phyloP scores from a whole-genome alignment of 1,140 invertebrate genomes.

The Papilio aristodemus region DNA sequence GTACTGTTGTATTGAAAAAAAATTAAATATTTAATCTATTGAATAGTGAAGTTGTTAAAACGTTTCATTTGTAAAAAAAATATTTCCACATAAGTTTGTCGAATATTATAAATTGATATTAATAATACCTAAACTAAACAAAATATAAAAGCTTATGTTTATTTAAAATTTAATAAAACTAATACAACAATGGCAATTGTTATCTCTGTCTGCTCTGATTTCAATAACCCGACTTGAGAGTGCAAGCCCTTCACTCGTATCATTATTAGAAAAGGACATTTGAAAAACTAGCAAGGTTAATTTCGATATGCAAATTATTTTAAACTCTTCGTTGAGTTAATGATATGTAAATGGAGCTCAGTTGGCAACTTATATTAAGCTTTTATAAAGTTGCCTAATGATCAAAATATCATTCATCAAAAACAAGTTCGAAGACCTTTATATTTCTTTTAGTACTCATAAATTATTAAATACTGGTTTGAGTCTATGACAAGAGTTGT shows the following conservation, averaged over 20 bases:
- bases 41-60: too few species aligned
- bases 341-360: background rate
- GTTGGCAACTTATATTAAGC: slow-evolving; percentile 15
- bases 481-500: too few species aligned
- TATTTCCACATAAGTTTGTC: too few species aligned
- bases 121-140: too few species aligned
- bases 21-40: too few species aligned
- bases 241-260: background rate
- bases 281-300: slow-evolving; percentile 13
- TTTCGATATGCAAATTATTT: background rate
- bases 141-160: too few species aligned
- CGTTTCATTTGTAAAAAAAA: too few species aligned
- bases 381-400: slow-evolving; percentile 36
- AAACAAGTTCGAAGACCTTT: background rate
- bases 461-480: too few species aligned
- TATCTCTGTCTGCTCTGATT: background rate
- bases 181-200: background rate
- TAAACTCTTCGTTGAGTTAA: slow-evolving; percentile 5
- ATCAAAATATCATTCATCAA: slow-evolving; percentile 33
- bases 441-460: background rate
- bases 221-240: background rate
- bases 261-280: background rate
- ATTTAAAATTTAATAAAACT: too few species aligned
- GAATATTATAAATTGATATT: too few species aligned
- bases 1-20: too few species aligned